phyloP scores from a whole-genome alignment of 2,888 invertebrate genomes.

The Oscheius sp. region DNA sequence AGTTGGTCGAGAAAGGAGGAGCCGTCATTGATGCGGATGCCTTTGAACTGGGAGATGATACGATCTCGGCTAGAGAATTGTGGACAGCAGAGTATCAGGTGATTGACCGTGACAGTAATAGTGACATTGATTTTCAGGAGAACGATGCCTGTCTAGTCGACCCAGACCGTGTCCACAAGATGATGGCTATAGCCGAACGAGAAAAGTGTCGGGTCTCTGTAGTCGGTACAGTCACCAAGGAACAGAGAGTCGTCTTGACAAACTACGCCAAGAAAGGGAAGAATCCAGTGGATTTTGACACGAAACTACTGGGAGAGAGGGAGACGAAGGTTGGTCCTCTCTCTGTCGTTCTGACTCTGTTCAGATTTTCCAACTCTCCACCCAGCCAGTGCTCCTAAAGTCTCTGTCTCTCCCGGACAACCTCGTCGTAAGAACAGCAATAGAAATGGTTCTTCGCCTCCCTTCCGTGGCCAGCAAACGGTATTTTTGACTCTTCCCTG shows the following conservation, averaged over 20 bases:
- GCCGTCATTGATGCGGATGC: slow-evolving; percentile 88
- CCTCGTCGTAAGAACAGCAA: slow-evolving; percentile 80
- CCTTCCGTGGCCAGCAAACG: slow-evolving; percentile 94
- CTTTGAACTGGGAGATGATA: slow-evolving; percentile 93
- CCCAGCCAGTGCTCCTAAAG: slow-evolving; percentile 64
- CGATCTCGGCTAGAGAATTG: slow-evolving; percentile 89
- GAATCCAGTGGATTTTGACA: slow-evolving; percentile 60
- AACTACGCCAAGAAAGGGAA: background rate
- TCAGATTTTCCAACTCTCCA: slow-evolving; percentile 80
- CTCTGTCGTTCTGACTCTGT: background rate
- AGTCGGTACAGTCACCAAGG: slow-evolving; percentile 89
- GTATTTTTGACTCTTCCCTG: slow-evolving; percentile 10
- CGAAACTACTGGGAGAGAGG: slow-evolving; percentile 56
- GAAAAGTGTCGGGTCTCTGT: slow-evolving; percentile 93
- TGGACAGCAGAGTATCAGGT: slow-evolving; percentile 95
- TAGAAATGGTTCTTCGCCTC: slow-evolving; percentile 84
- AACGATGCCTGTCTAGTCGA: slow-evolving; percentile 82
- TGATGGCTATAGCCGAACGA: slow-evolving; percentile 83
- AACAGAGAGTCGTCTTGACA: slow-evolving; percentile 74
- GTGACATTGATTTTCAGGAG: slow-evolving; percentile 49
- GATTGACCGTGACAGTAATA: background rate
- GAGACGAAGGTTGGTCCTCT: slow-evolving; percentile 76
- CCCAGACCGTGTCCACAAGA: slow-evolving; percentile 79
- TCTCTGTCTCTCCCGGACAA: slow-evolving; percentile 76
- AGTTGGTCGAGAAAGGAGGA: slow-evolving; percentile 86